Conservation (phyloP, 2,888 invertebrate species). For the Orgyia antiqua region DNA sequence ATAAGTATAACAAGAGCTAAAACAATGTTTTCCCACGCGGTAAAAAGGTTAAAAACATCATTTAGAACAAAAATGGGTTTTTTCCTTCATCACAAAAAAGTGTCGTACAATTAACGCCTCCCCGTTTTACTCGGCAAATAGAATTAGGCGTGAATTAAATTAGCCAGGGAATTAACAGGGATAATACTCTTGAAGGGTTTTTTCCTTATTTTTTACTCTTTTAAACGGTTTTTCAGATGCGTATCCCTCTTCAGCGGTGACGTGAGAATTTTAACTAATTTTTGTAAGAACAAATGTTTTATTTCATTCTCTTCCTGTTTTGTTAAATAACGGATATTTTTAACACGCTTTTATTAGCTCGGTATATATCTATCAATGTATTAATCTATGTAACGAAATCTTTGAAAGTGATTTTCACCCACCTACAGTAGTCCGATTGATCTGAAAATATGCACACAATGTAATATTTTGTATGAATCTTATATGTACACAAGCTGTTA, state of each 20-base stretch:
- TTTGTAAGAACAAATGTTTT: constrained; percentile 34
- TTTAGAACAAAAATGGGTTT: constrained; percentile 45
- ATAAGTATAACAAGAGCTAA: too few species aligned
- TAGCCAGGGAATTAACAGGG: constrained; percentile 75
- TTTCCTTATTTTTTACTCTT: constrained; percentile 60
- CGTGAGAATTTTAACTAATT: constrained; percentile 24
- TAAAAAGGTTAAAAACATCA: constrained; percentile 41
- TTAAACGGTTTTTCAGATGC: constrained; percentile 43
- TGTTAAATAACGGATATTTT: too few species aligned
- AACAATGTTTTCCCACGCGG: constrained; percentile 48
- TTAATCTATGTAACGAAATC: too few species aligned
- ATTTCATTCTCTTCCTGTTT: constrained; percentile 2
- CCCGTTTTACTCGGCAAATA: constrained; percentile 73
- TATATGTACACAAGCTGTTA: too few species aligned
- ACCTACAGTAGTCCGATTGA: too few species aligned
- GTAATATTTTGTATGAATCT: too few species aligned
- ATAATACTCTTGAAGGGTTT: constrained; percentile 64
- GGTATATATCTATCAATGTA: too few species aligned
- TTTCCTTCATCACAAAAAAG: constrained; percentile 56
- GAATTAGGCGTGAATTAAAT: constrained; percentile 77
- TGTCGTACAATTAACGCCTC: constrained; percentile 72
- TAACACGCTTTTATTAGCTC: too few species aligned
- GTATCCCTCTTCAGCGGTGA: constrained; percentile 29
- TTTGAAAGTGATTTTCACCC: too few species aligned
- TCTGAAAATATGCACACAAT: too few species aligned